Base-by-base conservation (phyloP, 2,797 vertebrate species). In the Adrianichthys oophorus region DNA sequence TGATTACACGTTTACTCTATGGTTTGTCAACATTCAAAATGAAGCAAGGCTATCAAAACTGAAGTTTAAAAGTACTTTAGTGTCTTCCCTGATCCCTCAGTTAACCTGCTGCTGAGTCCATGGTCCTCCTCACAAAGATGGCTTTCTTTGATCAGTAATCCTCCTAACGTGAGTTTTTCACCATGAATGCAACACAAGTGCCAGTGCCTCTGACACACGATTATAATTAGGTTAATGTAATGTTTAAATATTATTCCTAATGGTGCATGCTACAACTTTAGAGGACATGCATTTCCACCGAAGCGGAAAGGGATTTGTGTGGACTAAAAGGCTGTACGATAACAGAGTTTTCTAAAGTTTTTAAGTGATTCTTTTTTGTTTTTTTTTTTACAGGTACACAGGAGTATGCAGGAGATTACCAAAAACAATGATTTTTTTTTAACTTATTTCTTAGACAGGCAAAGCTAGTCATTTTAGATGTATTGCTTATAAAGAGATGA, bases 231-330 rank as follows among this genome's bases (percentile, higher is more conserved):
- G 67, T 81, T 65, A 5, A 32, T 77, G 78, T 66, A 52, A 45
- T 71, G 89, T 80, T 92, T 90, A 77, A 69, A 74, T 89, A 87
- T 91, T 90, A 89, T 90, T 92, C 87, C 89, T 92, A 94, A 81
- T 90, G 92, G 91, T 90, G 90, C 95, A 98, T 97, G 95, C 96
- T 95, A 93, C 89, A 85, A 84, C 68, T 82, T 82, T 52, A 73
- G 63, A 83, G 66, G 64, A 86, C 95, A 96, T 97, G 94, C 94
- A 95, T 88, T 87, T 92, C 84, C 90, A 87, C 76, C 72, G 81
- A 85, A 91, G 91, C 89, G 92, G 87, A 82, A 66, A 65, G 90
- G 87, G 52, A 72, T 70, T 52, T 73, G 83, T 79, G 32, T 26
- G 1, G 23, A 49, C 7, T 26, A 40, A 56, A 24, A 4, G 26